Evolutionary conservation across 1,140 invertebrate genomes (phyloP), one percentile per base, ranked within the genome.

Genomic region (Anthonomus grandis): DNA sequence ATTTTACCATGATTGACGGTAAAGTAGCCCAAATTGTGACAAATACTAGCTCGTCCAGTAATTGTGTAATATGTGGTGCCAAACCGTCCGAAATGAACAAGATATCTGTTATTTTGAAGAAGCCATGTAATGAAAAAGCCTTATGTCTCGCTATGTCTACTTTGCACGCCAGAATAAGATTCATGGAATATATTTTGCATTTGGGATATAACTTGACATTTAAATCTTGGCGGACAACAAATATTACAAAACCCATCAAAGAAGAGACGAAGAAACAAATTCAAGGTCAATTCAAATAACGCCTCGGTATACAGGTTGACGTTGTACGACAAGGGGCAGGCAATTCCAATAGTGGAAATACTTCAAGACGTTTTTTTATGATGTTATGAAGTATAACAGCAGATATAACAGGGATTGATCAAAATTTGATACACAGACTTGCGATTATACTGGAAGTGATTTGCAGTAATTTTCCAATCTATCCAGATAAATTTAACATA

Each of bases 391-490:
- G n/a, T n/a, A 6, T 59, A 15, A 42, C 49, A 15, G 39, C 49
- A 21, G 34, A 36, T 27, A 59, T 55, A 18, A 55, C 51, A 0
- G 27, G 42, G 12, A 47, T 71, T 9, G 57, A 68, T 59, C 17
- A 50, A 39, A 34, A 64, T 10, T 38, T 59, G 18, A 46, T 59
- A 4, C 8, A 48, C 4, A 12, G 51, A 15, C 47, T 59, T 12
- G 10, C n/a, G 10, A 12, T 34, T 15, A 56, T 59, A 24, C 34
- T 59, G 22, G 10, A 46, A 57, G 37, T 31, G 24, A 27, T 56
- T 22, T 21, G 22, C 8, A 13, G 50, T 23, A 31, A 37, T 2
- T 47, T 3, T 37, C 4, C 18, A 17, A 31, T 56, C 4, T 15
- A 54, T 17, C 8, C 17, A 10, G 24, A 34, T 4, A 23, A 22